Evolutionary conservation across 2,113 vertebrate genomes (phyloP).

Genomic region (Caranx ignobilis): DNA sequence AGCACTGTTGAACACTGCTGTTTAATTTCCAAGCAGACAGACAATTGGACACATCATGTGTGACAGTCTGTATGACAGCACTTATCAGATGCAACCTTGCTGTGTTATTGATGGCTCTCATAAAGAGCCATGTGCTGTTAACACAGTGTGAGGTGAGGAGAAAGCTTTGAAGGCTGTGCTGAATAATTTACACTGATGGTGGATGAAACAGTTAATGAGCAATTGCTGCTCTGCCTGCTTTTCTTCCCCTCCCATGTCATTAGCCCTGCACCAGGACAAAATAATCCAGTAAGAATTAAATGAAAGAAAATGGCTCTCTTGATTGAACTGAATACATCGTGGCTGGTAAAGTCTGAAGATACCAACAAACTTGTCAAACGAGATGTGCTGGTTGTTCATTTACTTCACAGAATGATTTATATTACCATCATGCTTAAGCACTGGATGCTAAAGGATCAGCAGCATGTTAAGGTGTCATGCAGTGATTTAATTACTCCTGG

Average conservation of each 20-base stretch:
- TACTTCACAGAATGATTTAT: not conserved
- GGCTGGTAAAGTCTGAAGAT: not conserved
- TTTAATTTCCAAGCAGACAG: not conserved
- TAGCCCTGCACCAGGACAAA: not conserved
- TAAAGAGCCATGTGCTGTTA: not conserved
- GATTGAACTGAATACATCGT: not conserved
- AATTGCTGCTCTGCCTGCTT: not conserved
- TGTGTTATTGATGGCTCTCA: conserved; percentile 4
- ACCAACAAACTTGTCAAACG: no score
- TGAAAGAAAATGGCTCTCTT: not conserved
- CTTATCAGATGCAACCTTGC: conserved; percentile 2
- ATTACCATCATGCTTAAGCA: not conserved
- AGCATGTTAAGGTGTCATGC: not conserved
- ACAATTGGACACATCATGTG: not conserved
- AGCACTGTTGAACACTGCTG: not conserved
- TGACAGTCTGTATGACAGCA: not conserved
- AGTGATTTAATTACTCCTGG: not conserved
- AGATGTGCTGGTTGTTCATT: not conserved
- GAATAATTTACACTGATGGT: not conserved
- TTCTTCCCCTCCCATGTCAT: conserved; percentile 23
- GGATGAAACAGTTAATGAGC: not conserved
- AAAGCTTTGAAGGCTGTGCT: not conserved
- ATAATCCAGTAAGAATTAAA: conserved; percentile 7
- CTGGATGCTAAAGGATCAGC: not conserved
- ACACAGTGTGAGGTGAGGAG: not conserved